Evolutionary conservation across 2,888 invertebrate species (phyloP), one percentile per base, ranked within the genome.

Genomic region (Nymphalis polychloros): DNA sequence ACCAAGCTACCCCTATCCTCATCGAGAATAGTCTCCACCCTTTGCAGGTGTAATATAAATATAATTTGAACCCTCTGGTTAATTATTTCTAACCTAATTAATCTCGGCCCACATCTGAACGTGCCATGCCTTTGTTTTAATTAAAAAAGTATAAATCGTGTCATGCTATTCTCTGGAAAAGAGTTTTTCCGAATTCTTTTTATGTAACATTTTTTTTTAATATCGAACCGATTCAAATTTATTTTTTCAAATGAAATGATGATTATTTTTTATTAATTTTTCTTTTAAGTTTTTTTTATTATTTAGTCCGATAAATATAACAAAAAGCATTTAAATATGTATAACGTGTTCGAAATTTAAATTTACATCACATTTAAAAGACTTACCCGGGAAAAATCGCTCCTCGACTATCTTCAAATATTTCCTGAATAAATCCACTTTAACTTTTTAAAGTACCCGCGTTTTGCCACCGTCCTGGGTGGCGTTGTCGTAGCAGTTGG

Each of bases 51-150:
- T 61, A 55, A 55, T 27, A 53, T 64, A 68, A 64, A 68, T 67
- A 70, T 62, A 63, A 59, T 47, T 35, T 41, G n/a, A 61, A 50
- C 72, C 80, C 79, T 47, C 53, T 61, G 73, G 75, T 81, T 86
- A 86, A 88, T 89, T 89, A 87, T 78, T 89, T 87, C 87, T 89
- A 88, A 88, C 87, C 89, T 87, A 88, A 88, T 89, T 89, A 87
- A 79, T 77, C 57, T 57, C 35, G 19, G 57, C 57, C 27, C 41
- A 57, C 57, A 41, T 57, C 71, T 53, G 50, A 55, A 27, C 63
- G 35, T 59, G 46, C 53, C 17, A 20, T 41, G 60, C 55, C 60
- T 68, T 77, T 81, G 79, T 81, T 79, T 80, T 79, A 78, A 63
- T 59, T 49, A 50, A 64, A 53, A 61, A 49, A 50, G 23, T 52